Percentiles rank a stretch among this genome's conserved stretches.
Evolutionary conservation across 2,888 invertebrate species (phyloP).

Genomic region (Plebejus melissa): DNA sequence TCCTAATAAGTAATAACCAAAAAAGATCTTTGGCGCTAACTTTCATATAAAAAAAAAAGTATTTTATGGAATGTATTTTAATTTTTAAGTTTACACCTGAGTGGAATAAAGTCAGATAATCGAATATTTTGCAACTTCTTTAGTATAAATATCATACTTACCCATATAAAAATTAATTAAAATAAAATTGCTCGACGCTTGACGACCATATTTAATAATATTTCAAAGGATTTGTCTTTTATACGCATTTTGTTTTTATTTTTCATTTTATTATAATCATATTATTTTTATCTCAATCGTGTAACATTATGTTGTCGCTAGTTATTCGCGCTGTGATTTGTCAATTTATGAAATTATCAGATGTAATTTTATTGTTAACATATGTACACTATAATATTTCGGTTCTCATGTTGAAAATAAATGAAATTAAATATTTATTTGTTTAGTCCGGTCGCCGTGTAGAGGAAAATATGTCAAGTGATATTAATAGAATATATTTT

Average conservation of each 20-base stretch:
- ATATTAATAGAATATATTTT: too few relatives aligned
- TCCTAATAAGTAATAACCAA: too few relatives aligned
- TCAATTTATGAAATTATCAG: slow-evolving; percentile 1
- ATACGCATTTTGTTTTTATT: background rate
- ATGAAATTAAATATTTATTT: slow-evolving; percentile 4
- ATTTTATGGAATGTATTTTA: too few relatives aligned
- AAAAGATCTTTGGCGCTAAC: too few relatives aligned
- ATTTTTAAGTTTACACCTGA: too few relatives aligned
- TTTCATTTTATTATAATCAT: background rate
- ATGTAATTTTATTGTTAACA: background rate
- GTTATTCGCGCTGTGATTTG: background rate
- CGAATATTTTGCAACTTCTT: too few relatives aligned
- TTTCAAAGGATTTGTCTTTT: background rate
- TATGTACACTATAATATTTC: background rate
- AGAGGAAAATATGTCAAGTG: background rate
- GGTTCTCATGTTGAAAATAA: slow-evolving; percentile 3
- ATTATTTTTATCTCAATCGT: background rate
- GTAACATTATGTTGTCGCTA: background rate
- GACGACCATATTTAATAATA: too few relatives aligned
- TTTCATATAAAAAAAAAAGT: too few relatives aligned
- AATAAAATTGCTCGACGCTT: background rate
- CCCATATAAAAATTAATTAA: background rate
- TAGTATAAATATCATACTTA: too few relatives aligned
- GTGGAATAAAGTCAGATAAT: too few relatives aligned
- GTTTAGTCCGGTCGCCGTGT: background rate